Conservation (phyloP, 2,797 vertebrate genomes). For the Masticophis lateralis region DNA sequence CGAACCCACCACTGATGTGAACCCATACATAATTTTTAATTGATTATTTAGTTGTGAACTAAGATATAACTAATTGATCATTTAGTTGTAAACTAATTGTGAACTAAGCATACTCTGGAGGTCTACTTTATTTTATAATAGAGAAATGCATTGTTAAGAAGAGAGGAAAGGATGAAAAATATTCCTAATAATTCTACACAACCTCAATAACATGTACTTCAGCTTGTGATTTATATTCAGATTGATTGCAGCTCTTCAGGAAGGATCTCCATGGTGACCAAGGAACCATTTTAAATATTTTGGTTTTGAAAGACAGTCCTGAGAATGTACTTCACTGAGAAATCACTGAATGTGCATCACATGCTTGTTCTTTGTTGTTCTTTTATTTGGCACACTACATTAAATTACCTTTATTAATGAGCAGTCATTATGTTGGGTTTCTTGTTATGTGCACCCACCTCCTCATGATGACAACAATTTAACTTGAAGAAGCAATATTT, state of each 20-base stretch:
- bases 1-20: not conserved
- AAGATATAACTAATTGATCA: not conserved
- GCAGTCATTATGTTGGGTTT: not conserved
- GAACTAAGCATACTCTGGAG: not conserved
- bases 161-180: not conserved
- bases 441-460: not conserved
- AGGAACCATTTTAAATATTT: constrained; percentile 45
- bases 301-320: constrained; percentile 14
- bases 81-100: not conserved
- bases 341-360: not conserved
- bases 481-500: not conserved
- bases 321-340: constrained; percentile 23
- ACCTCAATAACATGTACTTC: not conserved
- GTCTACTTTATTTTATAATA: not conserved
- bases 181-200: constrained; percentile 21
- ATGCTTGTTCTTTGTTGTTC: not conserved
- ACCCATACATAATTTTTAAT: not conserved
- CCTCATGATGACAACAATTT: not conserved
- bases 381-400: not conserved
- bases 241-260: constrained; percentile 33
- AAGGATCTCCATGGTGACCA: constrained; percentile 49
- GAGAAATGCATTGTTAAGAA: not conserved
- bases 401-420: not conserved
- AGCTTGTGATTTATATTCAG: constrained; percentile 36
- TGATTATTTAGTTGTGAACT: not conserved